Conservation (phyloP, 2,797 vertebrate genomes). For the Muscicapa comitata region DNA sequence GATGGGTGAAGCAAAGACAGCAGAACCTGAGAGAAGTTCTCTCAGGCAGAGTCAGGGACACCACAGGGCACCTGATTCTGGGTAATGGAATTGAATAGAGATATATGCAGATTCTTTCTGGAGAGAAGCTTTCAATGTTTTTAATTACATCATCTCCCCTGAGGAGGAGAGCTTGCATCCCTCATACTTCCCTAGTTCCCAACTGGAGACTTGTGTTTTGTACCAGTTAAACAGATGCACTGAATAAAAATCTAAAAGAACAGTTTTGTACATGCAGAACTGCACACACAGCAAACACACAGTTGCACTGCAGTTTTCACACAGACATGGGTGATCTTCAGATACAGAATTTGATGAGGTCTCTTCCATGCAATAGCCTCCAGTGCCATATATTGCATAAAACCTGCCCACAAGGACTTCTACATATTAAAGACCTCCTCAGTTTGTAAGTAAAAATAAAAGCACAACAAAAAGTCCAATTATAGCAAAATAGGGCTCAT, state of each 20-base stretch:
- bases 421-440: background rate
- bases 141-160: background rate
- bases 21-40: background rate
- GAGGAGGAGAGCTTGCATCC: background rate
- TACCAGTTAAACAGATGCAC: background rate
- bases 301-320: background rate
- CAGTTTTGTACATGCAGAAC: background rate
- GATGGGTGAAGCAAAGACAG: background rate
- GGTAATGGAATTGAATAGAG: background rate
- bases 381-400: background rate
- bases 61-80: background rate
- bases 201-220: background rate
- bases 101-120: background rate
- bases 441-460: background rate
- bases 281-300: fast-evolving
- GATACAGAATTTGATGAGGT: background rate
- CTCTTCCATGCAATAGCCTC: background rate
- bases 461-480: background rate
- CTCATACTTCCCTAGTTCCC: background rate
- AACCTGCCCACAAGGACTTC: background rate
- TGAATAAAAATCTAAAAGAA: background rate
- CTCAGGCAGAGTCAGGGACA: background rate
- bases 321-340: fast-evolving
- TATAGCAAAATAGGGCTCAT: background rate
- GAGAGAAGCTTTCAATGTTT: background rate